Conservation (phyloP, 2,113 vertebrate species). For the Emberiza fucata region DNA sequence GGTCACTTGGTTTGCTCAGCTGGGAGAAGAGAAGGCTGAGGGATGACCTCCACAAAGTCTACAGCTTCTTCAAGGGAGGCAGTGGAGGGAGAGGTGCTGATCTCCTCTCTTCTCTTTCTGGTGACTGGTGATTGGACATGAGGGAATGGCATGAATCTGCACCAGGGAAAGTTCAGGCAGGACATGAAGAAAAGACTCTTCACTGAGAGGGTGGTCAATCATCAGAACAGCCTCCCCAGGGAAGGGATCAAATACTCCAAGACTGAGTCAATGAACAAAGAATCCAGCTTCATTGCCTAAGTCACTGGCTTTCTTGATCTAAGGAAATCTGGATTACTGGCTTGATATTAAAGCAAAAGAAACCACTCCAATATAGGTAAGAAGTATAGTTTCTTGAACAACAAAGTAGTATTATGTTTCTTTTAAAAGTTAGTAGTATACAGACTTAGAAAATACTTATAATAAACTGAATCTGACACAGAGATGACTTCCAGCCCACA, state of each 20-base stretch:
- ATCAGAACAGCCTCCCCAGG: background rate
- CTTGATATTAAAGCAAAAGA: background rate
- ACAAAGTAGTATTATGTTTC: background rate
- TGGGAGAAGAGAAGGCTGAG: background rate
- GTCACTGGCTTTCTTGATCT: background rate
- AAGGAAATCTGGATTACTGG: background rate
- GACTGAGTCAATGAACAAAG: background rate
- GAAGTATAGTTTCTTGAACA: background rate
- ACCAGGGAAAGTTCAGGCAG: background rate
- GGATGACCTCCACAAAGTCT: background rate
- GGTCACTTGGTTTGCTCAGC: background rate
- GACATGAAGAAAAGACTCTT: background rate
- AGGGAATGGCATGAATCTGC: background rate
- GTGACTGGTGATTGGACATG: background rate
- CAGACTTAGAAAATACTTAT: background rate
- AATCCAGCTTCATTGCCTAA: background rate
- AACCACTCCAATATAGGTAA: background rate
- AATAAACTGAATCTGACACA: background rate
- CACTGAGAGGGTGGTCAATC: accelerated
- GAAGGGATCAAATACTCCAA: background rate
- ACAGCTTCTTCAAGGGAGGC: background rate
- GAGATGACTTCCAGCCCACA: background rate
- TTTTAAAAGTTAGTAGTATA: background rate
- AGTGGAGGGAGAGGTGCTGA: background rate
- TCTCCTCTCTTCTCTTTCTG: background rate